A percentile compares a stretch with the other conserved stretches of the same genome.
phyloP scores from a whole-genome alignment of 2,888 invertebrate genomes.

The Stictocephala bisonia region DNA sequence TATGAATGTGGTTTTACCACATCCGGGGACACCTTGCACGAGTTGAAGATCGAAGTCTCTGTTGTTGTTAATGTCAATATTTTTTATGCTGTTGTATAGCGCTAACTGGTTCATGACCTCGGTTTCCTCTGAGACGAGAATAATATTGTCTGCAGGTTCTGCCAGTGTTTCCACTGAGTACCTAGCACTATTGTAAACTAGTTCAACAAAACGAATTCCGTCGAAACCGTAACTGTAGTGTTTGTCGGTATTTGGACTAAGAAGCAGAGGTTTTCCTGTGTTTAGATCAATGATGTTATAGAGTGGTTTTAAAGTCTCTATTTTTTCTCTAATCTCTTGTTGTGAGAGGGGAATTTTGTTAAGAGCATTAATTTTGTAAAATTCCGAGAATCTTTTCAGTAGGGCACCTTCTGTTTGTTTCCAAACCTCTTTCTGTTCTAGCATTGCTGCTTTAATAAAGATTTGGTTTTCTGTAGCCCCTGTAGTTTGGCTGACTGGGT shows the following conservation, averaged over 20 bases:
- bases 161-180: neutral
- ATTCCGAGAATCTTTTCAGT: neutral
- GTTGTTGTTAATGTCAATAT: neutral
- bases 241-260: neutral
- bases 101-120: neutral
- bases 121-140: neutral
- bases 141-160: constrained; percentile 6
- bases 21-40: neutral
- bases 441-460: neutral
- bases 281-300: neutral
- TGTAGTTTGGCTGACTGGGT: neutral
- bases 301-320: neutral
- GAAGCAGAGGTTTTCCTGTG: neutral
- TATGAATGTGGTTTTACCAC: neutral
- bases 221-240: neutral
- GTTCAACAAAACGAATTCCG: neutral
- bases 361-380: neutral
- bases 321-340: neutral
- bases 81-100: neutral
- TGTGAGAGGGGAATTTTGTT: neutral
- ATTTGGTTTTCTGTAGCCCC: neutral
- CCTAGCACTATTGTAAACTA: neutral
- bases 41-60: neutral
- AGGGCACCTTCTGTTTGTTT: neutral
- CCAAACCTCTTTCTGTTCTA: constrained; percentile 2